A percentile compares a stretch with the other conserved stretches of the same genome.
phyloP scores from a whole-genome alignment of 2,113 vertebrate species.

The Cyanistes caeruleus region DNA sequence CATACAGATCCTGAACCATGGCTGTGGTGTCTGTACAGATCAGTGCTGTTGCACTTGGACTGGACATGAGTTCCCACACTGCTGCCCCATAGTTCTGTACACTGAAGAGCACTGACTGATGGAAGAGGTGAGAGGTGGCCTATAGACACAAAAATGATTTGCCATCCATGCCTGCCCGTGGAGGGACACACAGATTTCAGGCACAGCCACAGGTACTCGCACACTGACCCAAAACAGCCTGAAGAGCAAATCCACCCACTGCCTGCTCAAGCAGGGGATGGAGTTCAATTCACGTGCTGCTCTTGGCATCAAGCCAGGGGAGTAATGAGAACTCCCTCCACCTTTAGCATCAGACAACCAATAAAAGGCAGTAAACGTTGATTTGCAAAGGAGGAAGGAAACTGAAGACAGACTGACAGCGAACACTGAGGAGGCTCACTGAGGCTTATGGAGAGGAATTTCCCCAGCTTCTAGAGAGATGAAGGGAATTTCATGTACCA shows the following conservation, averaged over 20 bases:
- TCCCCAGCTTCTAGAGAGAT: slow-evolving; percentile 49
- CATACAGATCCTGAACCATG: neutral
- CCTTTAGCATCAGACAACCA: neutral
- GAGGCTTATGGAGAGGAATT: neutral
- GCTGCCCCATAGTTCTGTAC: neutral
- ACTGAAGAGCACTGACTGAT: neutral
- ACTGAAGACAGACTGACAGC: neutral
- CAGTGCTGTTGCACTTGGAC: neutral
- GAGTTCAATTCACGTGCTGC: neutral
- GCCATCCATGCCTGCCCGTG: neutral
- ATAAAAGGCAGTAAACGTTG: fast-evolving
- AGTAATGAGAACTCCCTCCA: neutral
- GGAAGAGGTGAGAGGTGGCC: neutral
- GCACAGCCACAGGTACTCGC: fast-evolving
- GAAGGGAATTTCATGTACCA: neutral
- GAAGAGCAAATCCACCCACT: neutral
- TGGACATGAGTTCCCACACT: neutral
- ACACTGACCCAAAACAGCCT: neutral
- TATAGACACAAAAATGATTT: neutral
- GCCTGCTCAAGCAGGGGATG: neutral
- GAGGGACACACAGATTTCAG: neutral
- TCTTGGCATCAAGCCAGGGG: neutral
- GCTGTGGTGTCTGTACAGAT: neutral
- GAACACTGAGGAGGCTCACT: neutral
- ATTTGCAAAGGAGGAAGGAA: neutral